Percentiles rank a stretch among this genome's conserved stretches.
Evolutionary conservation across 2,797 vertebrate species (phyloP).

Genomic region (Siniperca obscura): DNA sequence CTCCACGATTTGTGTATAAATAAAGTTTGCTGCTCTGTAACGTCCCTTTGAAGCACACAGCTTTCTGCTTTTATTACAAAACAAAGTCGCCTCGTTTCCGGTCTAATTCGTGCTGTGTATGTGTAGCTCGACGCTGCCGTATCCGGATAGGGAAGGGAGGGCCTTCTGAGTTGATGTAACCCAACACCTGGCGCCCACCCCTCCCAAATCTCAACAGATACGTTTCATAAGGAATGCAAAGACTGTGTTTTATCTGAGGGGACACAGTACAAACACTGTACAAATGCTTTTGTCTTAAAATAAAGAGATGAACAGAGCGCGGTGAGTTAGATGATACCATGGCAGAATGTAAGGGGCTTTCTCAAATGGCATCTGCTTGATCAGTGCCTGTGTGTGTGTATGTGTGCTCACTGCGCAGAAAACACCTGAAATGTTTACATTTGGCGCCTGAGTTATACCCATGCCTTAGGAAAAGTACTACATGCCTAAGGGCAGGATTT

Average conservation of each 20-base stretch:
- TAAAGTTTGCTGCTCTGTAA: background rate
- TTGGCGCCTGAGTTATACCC: constrained; percentile 18
- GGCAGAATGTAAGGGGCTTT: constrained; percentile 72
- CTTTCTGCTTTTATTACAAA: constrained; percentile 61
- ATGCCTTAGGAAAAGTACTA: constrained; percentile 38
- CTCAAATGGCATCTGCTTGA: constrained; percentile 78
- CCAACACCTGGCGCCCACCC: constrained; percentile 82
- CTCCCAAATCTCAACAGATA: constrained; percentile 82
- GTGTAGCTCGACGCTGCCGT: constrained; percentile 19
- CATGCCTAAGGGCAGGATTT: constrained; percentile 27
- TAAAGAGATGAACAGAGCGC: constrained; percentile 80
- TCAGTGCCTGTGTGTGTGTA: constrained; percentile 30
- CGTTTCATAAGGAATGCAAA: constrained; percentile 84
- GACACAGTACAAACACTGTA: constrained; percentile 81
- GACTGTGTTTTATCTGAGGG: constrained; percentile 83
- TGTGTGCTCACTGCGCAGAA: background rate
- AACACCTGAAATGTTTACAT: constrained; percentile 63
- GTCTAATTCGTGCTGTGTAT: background rate
- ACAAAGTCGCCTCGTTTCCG: background rate
- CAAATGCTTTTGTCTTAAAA: constrained; percentile 80
- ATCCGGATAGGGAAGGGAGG: constrained; percentile 80
- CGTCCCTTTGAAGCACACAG: background rate
- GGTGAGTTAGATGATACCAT: constrained; percentile 71
- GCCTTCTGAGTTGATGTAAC: constrained; percentile 84
- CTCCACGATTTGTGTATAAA: background rate